A percentile compares a stretch with the other conserved stretches of the same genome.
Conservation (phyloP, 2,888 invertebrate species). For the Seladonia tumulorum region DNA sequence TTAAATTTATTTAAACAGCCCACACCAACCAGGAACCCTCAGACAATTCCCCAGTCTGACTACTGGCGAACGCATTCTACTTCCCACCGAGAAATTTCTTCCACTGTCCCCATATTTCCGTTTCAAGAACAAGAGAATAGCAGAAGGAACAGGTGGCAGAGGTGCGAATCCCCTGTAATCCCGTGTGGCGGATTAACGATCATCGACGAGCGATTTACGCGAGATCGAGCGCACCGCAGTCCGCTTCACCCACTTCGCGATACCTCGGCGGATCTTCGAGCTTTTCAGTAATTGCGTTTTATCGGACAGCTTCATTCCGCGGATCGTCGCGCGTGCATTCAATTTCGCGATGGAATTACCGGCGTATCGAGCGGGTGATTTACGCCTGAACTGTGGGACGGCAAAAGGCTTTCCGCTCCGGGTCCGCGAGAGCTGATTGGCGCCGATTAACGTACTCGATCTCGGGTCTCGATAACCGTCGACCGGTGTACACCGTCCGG, state of each 20-base stretch:
- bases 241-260: not conserved
- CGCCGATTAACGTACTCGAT: constrained; percentile 24
- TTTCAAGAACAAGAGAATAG: not conserved
- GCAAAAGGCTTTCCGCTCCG: not conserved
- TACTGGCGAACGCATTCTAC: too few species aligned
- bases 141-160: not conserved
- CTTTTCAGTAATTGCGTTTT: constrained; percentile 38
- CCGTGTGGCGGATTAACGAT: not conserved
- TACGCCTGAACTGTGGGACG: not conserved
- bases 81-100: too few species aligned
- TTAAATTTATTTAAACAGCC: too few species aligned
- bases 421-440: not conserved
- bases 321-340: not conserved
- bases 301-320: constrained; percentile 24
- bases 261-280: not conserved
- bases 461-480: constrained; percentile 11
- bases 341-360: constrained; percentile 18
- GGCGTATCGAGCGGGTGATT: constrained; percentile 12
- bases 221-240: not conserved
- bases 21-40: too few species aligned
- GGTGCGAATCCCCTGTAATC: not conserved
- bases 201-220: not conserved
- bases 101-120: too few species aligned
- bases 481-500: constrained; percentile 13
- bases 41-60: too few species aligned